Percentiles rank a stretch among this genome's conserved stretches.
phyloP scores from a whole-genome alignment of 2,888 invertebrate genomes.

The Scrobipalpa atriplicella region DNA sequence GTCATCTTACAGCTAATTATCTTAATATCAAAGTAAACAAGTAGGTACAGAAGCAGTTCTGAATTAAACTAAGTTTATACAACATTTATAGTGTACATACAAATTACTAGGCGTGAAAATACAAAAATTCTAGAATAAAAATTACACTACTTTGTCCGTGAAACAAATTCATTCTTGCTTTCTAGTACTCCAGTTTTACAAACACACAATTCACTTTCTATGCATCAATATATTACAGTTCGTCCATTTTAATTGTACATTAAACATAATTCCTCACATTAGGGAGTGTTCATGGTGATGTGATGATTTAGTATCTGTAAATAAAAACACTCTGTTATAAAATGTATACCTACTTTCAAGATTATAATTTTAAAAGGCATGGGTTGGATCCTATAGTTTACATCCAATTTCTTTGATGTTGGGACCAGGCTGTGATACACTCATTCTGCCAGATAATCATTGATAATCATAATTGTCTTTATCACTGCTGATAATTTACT shows the following conservation, averaged over 20 bases:
- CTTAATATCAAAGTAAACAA: slow-evolving; percentile 19
- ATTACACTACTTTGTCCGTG: slow-evolving; percentile 32
- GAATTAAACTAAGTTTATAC: slow-evolving; percentile 28
- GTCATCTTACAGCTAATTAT: slow-evolving; percentile 40
- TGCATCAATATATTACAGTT: slow-evolving; percentile 36
- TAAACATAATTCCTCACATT: slow-evolving; percentile 13
- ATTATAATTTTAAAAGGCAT: too few species aligned
- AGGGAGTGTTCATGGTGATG: not conserved
- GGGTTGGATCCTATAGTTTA: too few species aligned
- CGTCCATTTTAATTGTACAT: slow-evolving; percentile 44
- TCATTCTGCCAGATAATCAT: too few species aligned
- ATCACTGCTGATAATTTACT: too few species aligned
- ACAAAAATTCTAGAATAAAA: not conserved
- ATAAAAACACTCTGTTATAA: not conserved
- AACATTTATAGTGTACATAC: slow-evolving; percentile 16
- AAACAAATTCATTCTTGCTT: slow-evolving; percentile 19
- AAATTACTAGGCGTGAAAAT: not conserved
- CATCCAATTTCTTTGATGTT: too few species aligned
- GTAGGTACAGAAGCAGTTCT: slow-evolving; percentile 31
- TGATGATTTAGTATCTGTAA: slow-evolving; percentile 25
- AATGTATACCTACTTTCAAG: too few species aligned
- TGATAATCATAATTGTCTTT: too few species aligned
- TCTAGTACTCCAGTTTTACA: slow-evolving; percentile 29
- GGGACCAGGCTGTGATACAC: too few species aligned
- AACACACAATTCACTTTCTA: slow-evolving; percentile 37